phyloP scores from a whole-genome alignment of 92 coral and sea anemone species.

The Porites rus region DNA sequence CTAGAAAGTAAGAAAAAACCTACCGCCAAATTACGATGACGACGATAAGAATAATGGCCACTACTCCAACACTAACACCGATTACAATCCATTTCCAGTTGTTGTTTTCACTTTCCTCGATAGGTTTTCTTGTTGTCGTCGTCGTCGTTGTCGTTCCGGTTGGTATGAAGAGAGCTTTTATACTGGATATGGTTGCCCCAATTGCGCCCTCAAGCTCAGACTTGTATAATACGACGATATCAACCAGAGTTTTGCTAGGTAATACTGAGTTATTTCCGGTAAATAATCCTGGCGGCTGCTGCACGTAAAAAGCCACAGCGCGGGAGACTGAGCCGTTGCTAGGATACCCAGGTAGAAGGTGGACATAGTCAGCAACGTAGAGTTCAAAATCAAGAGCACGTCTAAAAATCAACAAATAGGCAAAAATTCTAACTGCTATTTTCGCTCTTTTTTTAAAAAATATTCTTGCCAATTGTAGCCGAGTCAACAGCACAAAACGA shows the following conservation, averaged over 20 bases:
- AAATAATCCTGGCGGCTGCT: conserved; percentile 16
- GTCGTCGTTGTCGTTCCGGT: conserved; percentile 2
- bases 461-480: no score
- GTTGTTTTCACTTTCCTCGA: not conserved
- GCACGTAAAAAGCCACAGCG: conserved; percentile 32
- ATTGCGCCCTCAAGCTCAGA: conserved; percentile 17
- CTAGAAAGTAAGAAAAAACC: not conserved
- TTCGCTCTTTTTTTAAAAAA: not conserved
- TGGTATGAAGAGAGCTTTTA: conserved; percentile 1
- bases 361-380: conserved; percentile 19
- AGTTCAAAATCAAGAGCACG: not conserved
- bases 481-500: no score
- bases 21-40: not conserved
- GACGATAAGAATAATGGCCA: not conserved
- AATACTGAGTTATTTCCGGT: conserved; percentile 9
- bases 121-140: not conserved
- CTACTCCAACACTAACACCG: conserved; percentile 9
- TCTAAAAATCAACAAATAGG: not conserved
- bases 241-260: not conserved
- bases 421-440: not conserved
- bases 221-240: not conserved
- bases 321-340: not conserved
- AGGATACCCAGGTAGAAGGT: conserved; percentile 40
- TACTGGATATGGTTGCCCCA: conserved; percentile 2
- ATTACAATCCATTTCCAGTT: conserved; percentile 16